These are phyloP conservation scores for Cataglyphis livida DNA, from an alignment of 2,888 invertebrate genomes.

Conservation along the genomic window DNA sequence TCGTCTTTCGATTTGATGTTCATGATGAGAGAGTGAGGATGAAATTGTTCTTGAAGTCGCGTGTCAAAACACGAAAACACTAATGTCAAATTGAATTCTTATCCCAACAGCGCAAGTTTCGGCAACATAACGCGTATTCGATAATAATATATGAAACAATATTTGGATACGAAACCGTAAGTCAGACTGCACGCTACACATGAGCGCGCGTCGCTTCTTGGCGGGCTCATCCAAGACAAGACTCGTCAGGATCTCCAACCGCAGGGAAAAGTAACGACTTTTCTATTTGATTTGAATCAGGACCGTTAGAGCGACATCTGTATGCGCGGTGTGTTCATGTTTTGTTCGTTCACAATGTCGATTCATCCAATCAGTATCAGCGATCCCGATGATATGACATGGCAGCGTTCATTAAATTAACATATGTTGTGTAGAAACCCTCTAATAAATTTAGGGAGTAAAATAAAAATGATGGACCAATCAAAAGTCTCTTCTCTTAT, in stretches of 20 bases:
- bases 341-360: neutral
- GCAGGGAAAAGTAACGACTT: conserved; percentile 62
- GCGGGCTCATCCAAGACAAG: conserved; percentile 9
- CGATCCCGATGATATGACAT: too few relatives aligned
- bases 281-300: conserved; percentile 67
- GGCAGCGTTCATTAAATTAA: neutral
- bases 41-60: neutral
- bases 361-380: neutral
- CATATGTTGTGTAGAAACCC: too few relatives aligned
- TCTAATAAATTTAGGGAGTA: too few relatives aligned
- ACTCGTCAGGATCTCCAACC: neutral
- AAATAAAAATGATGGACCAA: too few relatives aligned
- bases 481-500: too few relatives aligned
- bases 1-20: conserved; percentile 65
- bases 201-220: neutral
- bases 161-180: neutral
- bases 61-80: neutral
- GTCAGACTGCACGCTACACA: neutral
- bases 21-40: conserved; percentile 66
- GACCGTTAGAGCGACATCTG: conserved; percentile 56
- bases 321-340: neutral
- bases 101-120: neutral
- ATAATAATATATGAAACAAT: neutral
- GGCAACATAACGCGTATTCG: neutral
- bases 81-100: neutral